phyloP scores from a whole-genome alignment of 2,888 invertebrate genomes.

The Tryphoninae sp. region DNA sequence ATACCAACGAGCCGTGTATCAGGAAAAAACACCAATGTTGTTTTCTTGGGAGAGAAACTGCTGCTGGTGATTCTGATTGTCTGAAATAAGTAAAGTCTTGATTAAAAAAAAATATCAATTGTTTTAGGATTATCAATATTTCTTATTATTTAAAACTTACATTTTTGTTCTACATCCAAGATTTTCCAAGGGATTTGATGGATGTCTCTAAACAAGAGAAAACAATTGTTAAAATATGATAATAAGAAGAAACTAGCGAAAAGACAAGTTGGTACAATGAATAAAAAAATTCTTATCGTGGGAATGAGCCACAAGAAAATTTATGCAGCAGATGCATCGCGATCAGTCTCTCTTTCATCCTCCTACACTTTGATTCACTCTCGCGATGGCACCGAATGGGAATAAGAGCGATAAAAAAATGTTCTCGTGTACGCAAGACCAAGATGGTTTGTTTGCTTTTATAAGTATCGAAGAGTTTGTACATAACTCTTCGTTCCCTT shows the following conservation, averaged over 20 bases:
- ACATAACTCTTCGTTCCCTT: constrained; percentile 3
- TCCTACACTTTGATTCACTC: constrained; percentile 28
- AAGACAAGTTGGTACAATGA: neutral
- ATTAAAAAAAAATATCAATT: neutral
- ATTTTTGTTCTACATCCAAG: neutral
- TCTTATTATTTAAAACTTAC: neutral
- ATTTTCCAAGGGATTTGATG: too few relatives aligned
- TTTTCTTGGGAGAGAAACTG: constrained; percentile 31
- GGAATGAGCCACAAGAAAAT: constrained; percentile 62
- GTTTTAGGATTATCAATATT: neutral
- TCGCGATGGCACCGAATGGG: constrained; percentile 36
- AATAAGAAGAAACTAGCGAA: neutral
- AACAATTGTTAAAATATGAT: neutral
- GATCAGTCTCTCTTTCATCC: constrained; percentile 1
- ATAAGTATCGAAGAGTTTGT: constrained; percentile 70
- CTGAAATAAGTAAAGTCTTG: neutral
- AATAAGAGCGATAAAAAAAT: constrained; percentile 60
- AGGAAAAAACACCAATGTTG: constrained; percentile 36
- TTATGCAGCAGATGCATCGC: constrained; percentile 58
- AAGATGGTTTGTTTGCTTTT: constrained; percentile 74
- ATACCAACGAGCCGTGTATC: constrained; percentile 8
- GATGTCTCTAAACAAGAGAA: neutral
- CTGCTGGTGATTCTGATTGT: constrained; percentile 2
- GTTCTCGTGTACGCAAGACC: constrained; percentile 60
- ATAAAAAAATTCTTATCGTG: constrained; percentile 59